Conservation (phyloP, 2,888 invertebrate genomes). For the Peribatodes rhomboidaria region DNA sequence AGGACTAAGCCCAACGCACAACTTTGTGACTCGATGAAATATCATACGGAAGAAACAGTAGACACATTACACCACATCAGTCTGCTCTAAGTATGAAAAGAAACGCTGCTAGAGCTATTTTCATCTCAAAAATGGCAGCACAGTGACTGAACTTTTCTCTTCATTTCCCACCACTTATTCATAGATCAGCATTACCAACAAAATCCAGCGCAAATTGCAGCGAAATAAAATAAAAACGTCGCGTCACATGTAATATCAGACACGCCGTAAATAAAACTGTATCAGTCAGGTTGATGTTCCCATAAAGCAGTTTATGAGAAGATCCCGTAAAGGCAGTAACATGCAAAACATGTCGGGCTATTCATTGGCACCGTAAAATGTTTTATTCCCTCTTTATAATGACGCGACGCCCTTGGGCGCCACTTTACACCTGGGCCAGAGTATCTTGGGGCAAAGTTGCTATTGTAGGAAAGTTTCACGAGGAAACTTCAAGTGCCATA, state of each 20-base stretch:
- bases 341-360: constrained; percentile 35
- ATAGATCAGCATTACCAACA: constrained; percentile 5
- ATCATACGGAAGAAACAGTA: too few species aligned
- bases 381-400: constrained; percentile 34
- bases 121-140: neutral
- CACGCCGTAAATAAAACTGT: constrained; percentile 24
- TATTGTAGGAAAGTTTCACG: constrained; percentile 14
- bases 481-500: constrained; percentile 16
- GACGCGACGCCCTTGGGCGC: constrained; percentile 24
- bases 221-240: constrained; percentile 26
- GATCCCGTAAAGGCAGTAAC: constrained; percentile 26
- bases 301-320: constrained; percentile 29
- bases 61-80: too few species aligned
- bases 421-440: constrained; percentile 20
- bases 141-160: neutral
- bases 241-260: constrained; percentile 19
- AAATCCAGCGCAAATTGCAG: constrained; percentile 12
- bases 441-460: constrained; percentile 4
- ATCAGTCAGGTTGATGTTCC: constrained; percentile 34
- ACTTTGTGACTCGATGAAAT: too few species aligned
- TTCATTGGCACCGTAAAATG: constrained; percentile 30
- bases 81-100: too few species aligned
- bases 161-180: neutral
- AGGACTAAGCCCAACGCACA: too few species aligned
- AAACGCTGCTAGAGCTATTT: too few species aligned